phyloP scores from a whole-genome alignment of 2,113 vertebrate genomes.

The Aspidoscelis tigris region DNA sequence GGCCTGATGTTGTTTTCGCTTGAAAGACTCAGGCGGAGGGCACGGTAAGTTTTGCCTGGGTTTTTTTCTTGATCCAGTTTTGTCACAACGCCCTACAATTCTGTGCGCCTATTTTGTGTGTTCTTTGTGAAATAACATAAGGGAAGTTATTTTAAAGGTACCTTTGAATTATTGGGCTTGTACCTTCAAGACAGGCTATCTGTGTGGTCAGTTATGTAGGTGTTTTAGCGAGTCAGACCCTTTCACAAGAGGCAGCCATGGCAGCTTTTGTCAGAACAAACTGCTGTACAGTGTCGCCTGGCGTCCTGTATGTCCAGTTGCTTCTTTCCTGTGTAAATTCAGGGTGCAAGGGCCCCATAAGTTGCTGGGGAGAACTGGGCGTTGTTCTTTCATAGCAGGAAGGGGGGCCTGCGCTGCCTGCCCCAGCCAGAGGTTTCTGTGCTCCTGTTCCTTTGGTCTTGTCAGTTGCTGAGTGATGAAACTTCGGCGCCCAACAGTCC shows the following conservation, averaged over 20 bases:
- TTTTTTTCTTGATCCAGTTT: conserved; percentile 68
- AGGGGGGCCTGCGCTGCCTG: too few species aligned
- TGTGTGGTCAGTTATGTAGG: conserved; percentile 17
- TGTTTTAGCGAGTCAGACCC: conserved; percentile 17
- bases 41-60: conserved; percentile 53
- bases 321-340: neutral
- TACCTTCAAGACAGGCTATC: conserved; percentile 23
- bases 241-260: conserved; percentile 19
- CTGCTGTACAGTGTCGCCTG: neutral
- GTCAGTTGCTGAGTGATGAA: too few species aligned
- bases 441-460: too few species aligned
- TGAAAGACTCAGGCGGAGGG: conserved; percentile 57
- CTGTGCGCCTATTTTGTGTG: conserved; percentile 73
- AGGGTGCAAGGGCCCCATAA: too few species aligned
- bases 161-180: conserved; percentile 54
- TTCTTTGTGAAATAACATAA: conserved; percentile 69
- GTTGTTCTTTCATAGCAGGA: neutral
- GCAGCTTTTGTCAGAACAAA: conserved; percentile 8
- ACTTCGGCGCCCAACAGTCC: neutral
- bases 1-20: conserved; percentile 48
- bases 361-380: neutral
- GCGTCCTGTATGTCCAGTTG: neutral
- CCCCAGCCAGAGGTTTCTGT: too few species aligned
- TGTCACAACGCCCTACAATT: conserved; percentile 64
- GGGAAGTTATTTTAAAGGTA: conserved; percentile 72